These are phyloP conservation scores for Melanotaenia duboulayi DNA, from an alignment of 2,113 vertebrate species.

Conservation along the genomic window DNA sequence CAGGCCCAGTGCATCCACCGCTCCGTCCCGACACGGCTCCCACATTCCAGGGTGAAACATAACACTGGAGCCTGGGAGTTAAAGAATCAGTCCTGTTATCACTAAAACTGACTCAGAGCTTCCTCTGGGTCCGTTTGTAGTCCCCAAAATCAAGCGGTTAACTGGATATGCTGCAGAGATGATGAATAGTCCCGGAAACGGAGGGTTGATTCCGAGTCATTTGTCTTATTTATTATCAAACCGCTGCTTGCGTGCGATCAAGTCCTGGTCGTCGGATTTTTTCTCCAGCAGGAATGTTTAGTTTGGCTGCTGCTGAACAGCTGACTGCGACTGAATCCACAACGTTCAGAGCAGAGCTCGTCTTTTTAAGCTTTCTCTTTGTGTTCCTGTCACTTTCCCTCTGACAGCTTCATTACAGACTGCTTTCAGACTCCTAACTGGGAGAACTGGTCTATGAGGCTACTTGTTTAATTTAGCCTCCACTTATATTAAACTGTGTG, in stretches of 20 bases:
- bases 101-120: not conserved
- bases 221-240: constrained; percentile 67
- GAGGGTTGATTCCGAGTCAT: constrained; percentile 47
- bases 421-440: constrained; percentile 57
- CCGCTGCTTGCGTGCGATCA: constrained; percentile 43
- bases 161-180: constrained; percentile 29
- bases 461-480: constrained; percentile 69
- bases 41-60: constrained; percentile 47
- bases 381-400: not conserved
- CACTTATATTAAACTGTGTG: too few relatives aligned
- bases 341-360: constrained; percentile 12
- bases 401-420: constrained; percentile 65
- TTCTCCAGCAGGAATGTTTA: constrained; percentile 50
- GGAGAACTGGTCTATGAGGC: constrained; percentile 66
- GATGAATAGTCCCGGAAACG: constrained; percentile 53
- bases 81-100: constrained; percentile 36
- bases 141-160: not conserved
- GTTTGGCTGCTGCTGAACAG: constrained; percentile 55
- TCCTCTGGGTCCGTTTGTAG: constrained; percentile 5
- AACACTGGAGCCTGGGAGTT: constrained; percentile 31
- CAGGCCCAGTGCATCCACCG: not conserved
- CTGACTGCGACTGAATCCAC: constrained; percentile 33
- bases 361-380: constrained; percentile 13
- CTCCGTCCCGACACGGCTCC: constrained; percentile 2
- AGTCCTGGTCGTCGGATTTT: constrained; percentile 7